Conservation (phyloP, 2,113 vertebrate genomes). For the Cyprinodon tularosa region DNA sequence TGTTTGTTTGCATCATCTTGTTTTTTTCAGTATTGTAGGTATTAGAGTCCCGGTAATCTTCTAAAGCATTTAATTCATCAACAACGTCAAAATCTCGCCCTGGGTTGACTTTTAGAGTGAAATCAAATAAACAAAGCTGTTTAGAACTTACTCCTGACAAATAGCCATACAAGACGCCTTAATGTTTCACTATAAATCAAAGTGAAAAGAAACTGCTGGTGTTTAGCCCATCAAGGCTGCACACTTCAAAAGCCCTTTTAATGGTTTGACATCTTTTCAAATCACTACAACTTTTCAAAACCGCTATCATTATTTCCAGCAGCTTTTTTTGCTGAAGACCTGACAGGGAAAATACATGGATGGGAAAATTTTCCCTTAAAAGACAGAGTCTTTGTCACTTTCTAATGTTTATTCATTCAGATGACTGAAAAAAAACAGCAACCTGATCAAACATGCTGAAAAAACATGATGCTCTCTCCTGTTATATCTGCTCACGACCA, state of each 20-base stretch:
- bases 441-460: conserved; percentile 11
- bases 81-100: neutral
- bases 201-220: conserved; percentile 34
- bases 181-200: conserved; percentile 35
- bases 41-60: conserved; percentile 1
- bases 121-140: neutral
- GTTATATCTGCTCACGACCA: neutral
- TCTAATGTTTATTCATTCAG: conserved; percentile 56
- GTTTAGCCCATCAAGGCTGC: conserved; percentile 54
- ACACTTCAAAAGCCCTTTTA: conserved; percentile 41
- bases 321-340: conserved; percentile 36
- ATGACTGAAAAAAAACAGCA: conserved; percentile 25
- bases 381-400: conserved; percentile 37
- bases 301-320: conserved; percentile 62
- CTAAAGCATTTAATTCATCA: neutral
- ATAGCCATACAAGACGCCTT: conserved; percentile 18
- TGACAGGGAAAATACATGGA: conserved; percentile 61
- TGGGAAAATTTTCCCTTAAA: neutral
- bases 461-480: conserved; percentile 1
- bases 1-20: neutral
- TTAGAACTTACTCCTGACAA: conserved; percentile 32
- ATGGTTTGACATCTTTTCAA: conserved; percentile 63
- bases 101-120: neutral
- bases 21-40: neutral
- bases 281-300: conserved; percentile 68